Base-by-base conservation (phyloP, 2,797 vertebrate genomes). In the Xyrichtys novacula region DNA sequence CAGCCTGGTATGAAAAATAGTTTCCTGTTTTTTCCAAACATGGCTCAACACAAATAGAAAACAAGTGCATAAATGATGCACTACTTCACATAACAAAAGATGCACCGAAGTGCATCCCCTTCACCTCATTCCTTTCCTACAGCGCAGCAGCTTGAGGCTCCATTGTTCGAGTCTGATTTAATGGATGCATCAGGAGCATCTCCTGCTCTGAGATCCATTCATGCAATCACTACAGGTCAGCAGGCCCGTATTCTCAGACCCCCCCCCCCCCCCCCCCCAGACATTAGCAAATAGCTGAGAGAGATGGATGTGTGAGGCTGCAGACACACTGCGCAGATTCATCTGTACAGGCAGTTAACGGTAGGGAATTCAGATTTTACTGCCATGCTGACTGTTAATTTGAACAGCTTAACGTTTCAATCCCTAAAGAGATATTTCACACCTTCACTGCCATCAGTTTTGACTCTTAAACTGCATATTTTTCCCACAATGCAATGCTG, bases 141-240 rank as follows among this genome's bases (percentile, higher is more conserved):
- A 60, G 62, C 7, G 0, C 60, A 36, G 25, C 47, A 25, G 65
- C 80, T 74, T 71, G 19, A 74, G 64, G 29, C 38, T 65, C 39
- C 50, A 38, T 53, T 76, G 57, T 71, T 53, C 65, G 68, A 76
- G 65, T 40, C 7, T 0, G 23, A 39, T 55, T 46, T 70, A 77
- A 81, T 84, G 78, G 79, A 76, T 65, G 55, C 43, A 64, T 55
- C 56, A 36, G 58, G 61, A 63, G 49, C 69, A 63, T 76, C 69
- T 42, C 71, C 70, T 63, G 73, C 81, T 83, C 76, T 34, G 29
- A 64, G 77, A 81, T 83, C 75, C 67, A 76, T 76, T 82, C 80
- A 69, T 60, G 72, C 75, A 80, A 67, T 77, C 74, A 44, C 38
- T 43, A 66, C 64, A 76, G 85, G 80, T 79, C 83, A 72, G 40